A percentile compares a stretch with the other conserved stretches of the same genome.
Conservation (phyloP, 2,113 vertebrate genomes). For the Lophochroa leadbeateri region DNA sequence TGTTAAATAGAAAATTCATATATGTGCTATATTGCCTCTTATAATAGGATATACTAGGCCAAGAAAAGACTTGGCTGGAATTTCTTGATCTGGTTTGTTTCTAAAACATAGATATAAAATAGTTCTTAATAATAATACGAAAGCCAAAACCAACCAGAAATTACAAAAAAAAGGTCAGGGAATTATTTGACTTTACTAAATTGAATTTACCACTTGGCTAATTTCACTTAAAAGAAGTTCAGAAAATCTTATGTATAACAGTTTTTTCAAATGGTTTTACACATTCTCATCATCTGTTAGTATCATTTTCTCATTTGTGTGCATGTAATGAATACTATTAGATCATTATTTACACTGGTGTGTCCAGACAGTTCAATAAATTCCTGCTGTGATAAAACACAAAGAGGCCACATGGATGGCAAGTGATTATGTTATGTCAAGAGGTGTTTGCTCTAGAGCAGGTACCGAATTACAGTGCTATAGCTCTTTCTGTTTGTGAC, state of each 20-base stretch:
- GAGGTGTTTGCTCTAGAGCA: not conserved
- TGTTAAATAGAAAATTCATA: not conserved
- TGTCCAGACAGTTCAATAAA: not conserved
- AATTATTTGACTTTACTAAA: not conserved
- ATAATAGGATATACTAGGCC: not conserved
- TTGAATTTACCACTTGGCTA: not conserved
- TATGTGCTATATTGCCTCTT: not conserved
- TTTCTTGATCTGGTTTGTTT: not conserved
- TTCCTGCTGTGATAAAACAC: not conserved
- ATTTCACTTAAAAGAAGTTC: not conserved
- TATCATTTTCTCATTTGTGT: not conserved
- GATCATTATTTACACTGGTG: not conserved
- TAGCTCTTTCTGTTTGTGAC: conserved; percentile 19
- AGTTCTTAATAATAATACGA: not conserved
- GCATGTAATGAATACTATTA: not conserved
- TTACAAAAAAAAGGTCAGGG: not conserved
- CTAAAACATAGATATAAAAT: not conserved
- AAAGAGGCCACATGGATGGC: not conserved
- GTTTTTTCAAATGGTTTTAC: not conserved
- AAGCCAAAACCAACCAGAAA: not conserved
- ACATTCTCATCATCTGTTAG: not conserved
- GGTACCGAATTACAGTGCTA: not conserved
- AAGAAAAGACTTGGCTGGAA: not conserved
- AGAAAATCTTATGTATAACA: not conserved
- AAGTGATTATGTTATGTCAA: not conserved